A percentile compares a stretch with the other conserved stretches of the same genome.
Conservation (phyloP, 2,797 vertebrate species). For the Zenarchopterus dispar region DNA sequence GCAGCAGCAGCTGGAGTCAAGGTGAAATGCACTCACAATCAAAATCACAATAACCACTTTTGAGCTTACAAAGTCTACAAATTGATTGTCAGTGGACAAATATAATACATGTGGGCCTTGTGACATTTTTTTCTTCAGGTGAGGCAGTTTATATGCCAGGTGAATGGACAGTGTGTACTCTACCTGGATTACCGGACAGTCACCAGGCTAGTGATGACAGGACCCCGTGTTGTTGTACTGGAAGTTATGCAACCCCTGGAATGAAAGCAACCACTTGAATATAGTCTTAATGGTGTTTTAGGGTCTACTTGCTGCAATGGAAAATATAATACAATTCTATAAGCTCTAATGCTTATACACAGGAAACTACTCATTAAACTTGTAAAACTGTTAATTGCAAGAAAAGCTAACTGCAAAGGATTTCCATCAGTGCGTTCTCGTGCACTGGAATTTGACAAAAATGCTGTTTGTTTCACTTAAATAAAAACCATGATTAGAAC, state of each 20-base stretch:
- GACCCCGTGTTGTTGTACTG: slow-evolving; percentile 84
- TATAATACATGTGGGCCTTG: not conserved
- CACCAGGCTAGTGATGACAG: slow-evolving; percentile 88
- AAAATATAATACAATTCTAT: no score
- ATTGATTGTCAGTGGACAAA: not conserved
- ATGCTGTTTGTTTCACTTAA: no score
- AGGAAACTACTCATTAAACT: no score
- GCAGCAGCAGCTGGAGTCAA: slow-evolving; percentile 90
- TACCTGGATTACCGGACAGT: slow-evolving; percentile 86
- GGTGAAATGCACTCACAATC: slow-evolving; percentile 64
- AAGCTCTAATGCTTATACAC: no score
- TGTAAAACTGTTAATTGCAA: no score
- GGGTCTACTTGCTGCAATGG: no score
- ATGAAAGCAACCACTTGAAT: slow-evolving; percentile 16
- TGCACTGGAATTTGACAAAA: no score
- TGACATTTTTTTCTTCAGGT: slow-evolving; percentile 71
- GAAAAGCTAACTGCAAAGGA: no score
- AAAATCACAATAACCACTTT: not conserved
- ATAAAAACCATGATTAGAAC: no score
- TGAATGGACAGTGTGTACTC: slow-evolving; percentile 86
- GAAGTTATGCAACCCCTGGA: slow-evolving; percentile 88
- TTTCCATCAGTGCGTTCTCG: no score
- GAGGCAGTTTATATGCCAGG: slow-evolving; percentile 88
- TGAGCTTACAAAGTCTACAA: not conserved
- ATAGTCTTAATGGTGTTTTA: not conserved